Percentiles rank a stretch among this genome's conserved stretches.
These are phyloP conservation scores for Meles meles DNA, from an alignment of 2,113 vertebrate species.

Conservation along the genomic window DNA sequence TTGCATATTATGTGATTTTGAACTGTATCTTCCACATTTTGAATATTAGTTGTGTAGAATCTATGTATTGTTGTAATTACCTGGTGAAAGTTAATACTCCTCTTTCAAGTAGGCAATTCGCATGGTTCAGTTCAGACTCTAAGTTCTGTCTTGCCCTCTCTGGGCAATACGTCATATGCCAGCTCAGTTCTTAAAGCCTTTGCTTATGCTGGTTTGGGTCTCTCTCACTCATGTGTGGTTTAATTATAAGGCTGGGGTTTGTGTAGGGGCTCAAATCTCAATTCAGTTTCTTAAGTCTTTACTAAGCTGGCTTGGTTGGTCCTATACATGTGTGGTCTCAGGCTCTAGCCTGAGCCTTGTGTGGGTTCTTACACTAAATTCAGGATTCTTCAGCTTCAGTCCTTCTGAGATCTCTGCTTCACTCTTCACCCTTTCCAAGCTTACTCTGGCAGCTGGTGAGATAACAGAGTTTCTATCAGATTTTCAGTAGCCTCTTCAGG, in stretches of 20 bases:
- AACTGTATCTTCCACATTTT: background rate
- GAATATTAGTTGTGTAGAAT: background rate
- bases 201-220: background rate
- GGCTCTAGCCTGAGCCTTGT: background rate
- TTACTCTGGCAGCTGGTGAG: background rate
- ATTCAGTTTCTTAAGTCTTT: background rate
- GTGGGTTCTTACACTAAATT: background rate
- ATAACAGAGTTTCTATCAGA: background rate
- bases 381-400: background rate
- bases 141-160: background rate
- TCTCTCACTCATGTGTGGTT: background rate
- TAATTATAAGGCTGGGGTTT: background rate
- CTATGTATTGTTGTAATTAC: background rate
- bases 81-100: background rate
- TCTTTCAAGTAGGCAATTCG: background rate
- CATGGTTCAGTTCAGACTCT: background rate
- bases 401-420: background rate
- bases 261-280: background rate
- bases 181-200: background rate
- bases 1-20: background rate
- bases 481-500: background rate
- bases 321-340: background rate
- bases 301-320: background rate
- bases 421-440: background rate
- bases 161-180: background rate